A percentile compares a stretch with the other conserved stretches of the same genome.
phyloP scores from a whole-genome alignment of 1,140 invertebrate genomes.

The Tachypleus tridentatus region DNA sequence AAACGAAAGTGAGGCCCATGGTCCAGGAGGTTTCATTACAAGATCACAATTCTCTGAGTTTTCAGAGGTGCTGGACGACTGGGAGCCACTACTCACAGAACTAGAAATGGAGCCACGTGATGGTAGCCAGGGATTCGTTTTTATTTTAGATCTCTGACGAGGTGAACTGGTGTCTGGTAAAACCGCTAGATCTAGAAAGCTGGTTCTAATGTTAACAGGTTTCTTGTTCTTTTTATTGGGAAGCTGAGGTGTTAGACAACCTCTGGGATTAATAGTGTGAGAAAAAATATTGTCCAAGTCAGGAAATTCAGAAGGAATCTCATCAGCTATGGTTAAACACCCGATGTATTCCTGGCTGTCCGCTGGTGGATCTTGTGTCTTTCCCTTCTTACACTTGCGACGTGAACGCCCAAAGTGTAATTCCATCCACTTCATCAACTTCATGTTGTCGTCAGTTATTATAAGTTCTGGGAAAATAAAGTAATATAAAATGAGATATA shows the following conservation, averaged over 20 bases:
- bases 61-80: neutral
- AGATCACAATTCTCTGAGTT: no score
- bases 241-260: neutral
- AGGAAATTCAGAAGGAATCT: no score
- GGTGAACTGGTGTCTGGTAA: neutral
- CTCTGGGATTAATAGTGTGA: no score
- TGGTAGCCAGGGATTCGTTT: neutral
- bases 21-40: no score
- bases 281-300: no score
- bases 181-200: neutral
- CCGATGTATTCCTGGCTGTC: neutral
- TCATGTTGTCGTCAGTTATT: neutral
- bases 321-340: no score
- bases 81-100: neutral
- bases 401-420: neutral
- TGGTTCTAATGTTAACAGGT: neutral
- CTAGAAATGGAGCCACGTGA: neutral
- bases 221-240: neutral
- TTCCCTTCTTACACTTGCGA: neutral
- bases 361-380: neutral
- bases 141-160: neutral
- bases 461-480: no score
- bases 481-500: no score
- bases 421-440: constrained; percentile 1
- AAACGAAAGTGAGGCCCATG: no score